Evolutionary conservation across 2,797 vertebrate species (phyloP).

Genomic region (Neoniphon sammara): DNA sequence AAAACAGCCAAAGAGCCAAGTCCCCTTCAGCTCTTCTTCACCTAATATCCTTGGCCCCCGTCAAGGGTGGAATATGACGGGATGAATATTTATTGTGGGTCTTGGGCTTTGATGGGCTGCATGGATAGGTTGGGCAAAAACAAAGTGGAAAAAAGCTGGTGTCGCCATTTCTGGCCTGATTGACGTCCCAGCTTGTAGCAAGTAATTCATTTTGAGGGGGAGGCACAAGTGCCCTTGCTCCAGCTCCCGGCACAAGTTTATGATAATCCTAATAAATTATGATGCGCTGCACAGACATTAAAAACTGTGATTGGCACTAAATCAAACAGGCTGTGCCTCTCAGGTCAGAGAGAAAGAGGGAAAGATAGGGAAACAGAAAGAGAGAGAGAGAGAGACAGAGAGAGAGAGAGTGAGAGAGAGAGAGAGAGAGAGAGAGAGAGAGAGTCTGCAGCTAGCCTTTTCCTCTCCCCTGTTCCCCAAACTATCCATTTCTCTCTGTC

Average conservation of each 20-base stretch:
- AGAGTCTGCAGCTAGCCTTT: slow-evolving; percentile 12
- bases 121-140: slow-evolving; percentile 51
- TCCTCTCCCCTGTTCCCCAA: slow-evolving; percentile 29
- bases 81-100: slow-evolving; percentile 75
- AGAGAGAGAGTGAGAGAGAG: slow-evolving; percentile 17
- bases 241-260: slow-evolving; percentile 75
- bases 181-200: slow-evolving; percentile 63
- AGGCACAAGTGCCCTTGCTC: slow-evolving; percentile 70
- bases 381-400: slow-evolving; percentile 12
- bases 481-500: slow-evolving; percentile 61
- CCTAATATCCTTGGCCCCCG: slow-evolving; percentile 53
- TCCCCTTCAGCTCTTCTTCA: slow-evolving; percentile 55
- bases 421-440: slow-evolving; percentile 30
- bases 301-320: slow-evolving; percentile 82
- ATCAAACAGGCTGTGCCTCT: slow-evolving; percentile 77
- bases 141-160: slow-evolving; percentile 51
- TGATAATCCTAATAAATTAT: slow-evolving; percentile 85
- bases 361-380: slow-evolving; percentile 13
- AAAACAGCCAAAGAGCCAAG: slow-evolving; percentile 29
- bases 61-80: slow-evolving; percentile 49
- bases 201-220: slow-evolving; percentile 77
- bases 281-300: slow-evolving; percentile 79
- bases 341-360: slow-evolving; percentile 61
- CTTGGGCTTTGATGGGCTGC: slow-evolving; percentile 58
- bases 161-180: slow-evolving; percentile 66